Conservation (phyloP, 2,888 invertebrate genomes). For the Crepidodera aurea region DNA sequence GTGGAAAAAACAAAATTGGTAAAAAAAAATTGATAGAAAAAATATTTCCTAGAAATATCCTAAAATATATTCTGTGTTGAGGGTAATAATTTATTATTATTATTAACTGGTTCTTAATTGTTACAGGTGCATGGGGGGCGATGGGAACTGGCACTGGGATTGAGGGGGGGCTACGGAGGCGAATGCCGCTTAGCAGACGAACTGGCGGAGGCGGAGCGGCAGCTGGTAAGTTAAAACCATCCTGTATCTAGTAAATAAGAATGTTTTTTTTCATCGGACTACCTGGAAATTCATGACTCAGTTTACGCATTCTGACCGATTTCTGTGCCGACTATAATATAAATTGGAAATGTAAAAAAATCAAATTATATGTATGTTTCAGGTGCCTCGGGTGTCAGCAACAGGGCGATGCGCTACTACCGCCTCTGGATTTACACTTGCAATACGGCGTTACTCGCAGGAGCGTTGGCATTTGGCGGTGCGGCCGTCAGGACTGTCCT, state of each 20-base stretch:
- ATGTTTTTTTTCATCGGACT: too few relatives aligned
- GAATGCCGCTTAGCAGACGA: slow-evolving; percentile 63
- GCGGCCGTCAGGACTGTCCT: slow-evolving; percentile 76
- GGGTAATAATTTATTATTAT: too few relatives aligned
- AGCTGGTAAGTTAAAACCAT: slow-evolving; percentile 28
- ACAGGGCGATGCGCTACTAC: slow-evolving; percentile 77
- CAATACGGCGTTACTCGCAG: slow-evolving; percentile 86
- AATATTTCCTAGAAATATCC: too few relatives aligned
- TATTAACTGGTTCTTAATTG: too few relatives aligned
- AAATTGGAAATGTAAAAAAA: too few relatives aligned
- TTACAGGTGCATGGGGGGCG: slow-evolving; percentile 67
- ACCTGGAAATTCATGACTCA: too few relatives aligned
- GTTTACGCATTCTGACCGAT: too few relatives aligned
- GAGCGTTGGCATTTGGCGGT: slow-evolving; percentile 81
- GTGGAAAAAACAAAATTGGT: too few relatives aligned
- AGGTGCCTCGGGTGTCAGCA: slow-evolving; percentile 56
- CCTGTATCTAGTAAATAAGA: too few relatives aligned
- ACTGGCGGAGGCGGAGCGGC: slow-evolving; percentile 62
- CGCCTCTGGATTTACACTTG: slow-evolving; percentile 93
- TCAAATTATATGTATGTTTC: slow-evolving; percentile 34
- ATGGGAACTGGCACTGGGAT: slow-evolving; percentile 57
- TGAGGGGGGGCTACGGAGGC: slow-evolving; percentile 62
- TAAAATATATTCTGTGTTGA: too few relatives aligned
- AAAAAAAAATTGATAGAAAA: too few relatives aligned
- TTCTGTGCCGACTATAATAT: too few relatives aligned